phyloP scores from a whole-genome alignment of 2,113 vertebrate genomes.

The Strix aluco region DNA sequence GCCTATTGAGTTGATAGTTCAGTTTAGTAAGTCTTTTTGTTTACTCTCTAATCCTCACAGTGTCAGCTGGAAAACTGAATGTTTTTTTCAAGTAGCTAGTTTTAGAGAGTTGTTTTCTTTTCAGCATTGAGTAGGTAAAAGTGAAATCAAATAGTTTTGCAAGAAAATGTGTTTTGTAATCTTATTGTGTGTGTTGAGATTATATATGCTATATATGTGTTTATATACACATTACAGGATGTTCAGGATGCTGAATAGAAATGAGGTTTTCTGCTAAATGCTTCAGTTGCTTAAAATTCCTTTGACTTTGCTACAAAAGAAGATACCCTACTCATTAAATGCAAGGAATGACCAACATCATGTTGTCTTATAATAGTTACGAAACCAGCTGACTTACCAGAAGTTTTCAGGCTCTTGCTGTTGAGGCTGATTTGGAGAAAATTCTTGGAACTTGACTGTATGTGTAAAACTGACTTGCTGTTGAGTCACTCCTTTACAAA shows the following conservation, averaged over 20 bases:
- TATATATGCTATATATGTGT: not conserved
- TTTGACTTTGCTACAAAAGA: not conserved
- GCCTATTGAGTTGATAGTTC: not conserved
- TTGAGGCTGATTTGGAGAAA: constrained; percentile 79
- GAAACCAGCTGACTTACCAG: not conserved
- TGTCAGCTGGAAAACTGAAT: not conserved
- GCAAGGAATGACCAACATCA: not conserved
- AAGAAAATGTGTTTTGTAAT: not conserved
- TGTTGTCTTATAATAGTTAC: not conserved
- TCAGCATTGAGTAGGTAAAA: not conserved
- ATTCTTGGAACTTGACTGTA: constrained; percentile 79
- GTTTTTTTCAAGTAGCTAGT: not conserved
- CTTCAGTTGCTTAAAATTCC: not conserved
- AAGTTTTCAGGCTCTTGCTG: constrained; percentile 69
- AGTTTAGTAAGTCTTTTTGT: not conserved
- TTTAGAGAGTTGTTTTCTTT: constrained; percentile 10
- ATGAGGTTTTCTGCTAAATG: not conserved
- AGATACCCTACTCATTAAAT: not conserved
- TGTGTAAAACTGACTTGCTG: constrained; percentile 84
- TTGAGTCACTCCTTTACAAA: constrained; percentile 84
- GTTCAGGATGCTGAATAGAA: not conserved
- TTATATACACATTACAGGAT: not conserved
- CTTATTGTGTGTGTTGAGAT: not conserved
- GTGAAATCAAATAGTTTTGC: not conserved
- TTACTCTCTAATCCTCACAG: not conserved